Base-by-base conservation (phyloP, 2,113 vertebrate genomes). In the Lepisosteus oculatus region DNA sequence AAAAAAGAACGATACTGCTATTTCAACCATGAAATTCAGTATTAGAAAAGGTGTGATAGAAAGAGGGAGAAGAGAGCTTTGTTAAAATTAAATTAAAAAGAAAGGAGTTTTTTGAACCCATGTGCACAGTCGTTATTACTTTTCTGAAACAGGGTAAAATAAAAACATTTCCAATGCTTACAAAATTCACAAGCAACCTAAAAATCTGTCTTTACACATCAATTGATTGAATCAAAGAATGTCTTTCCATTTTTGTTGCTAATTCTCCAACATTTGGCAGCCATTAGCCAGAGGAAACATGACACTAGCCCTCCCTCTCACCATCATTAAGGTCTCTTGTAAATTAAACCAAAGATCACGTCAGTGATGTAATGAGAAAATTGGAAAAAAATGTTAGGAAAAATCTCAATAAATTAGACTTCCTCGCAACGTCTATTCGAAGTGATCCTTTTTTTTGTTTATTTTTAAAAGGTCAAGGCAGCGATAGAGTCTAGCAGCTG, bases 201-300 rank as follows among this genome's bases (percentile, higher is more conserved):
- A 45, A 71, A 7, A 41, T 44, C 3, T 9, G n/a, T 61, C 43
- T 63, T 71, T 51, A 64, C 15, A 64, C 43, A 47, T 8, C 15
- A 64, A 71, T 14, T 70, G 59, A 70, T 43, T 70, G 42, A 61
- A 43, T 61, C 69, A 71, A 54, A 64, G 61, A 44, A 43, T 6
- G 47, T 6, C 17, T 63, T 47, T 63, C 62, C 47, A 41, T 63
- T 44, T 43, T 17, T 62, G 41, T 45, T 3, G 6, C 62, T 71
- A 3, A 13, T 71, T 71, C 51, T 42, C 69, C 44, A 63, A 54
- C 61, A 71, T 71, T 71, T 71, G 59, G 69, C 43, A 71, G 44
- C 62, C 13, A 63, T 71, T 63, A 61, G 29, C 44, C 1, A 29
- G 8, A 11, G 4, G 2, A 61, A 61, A 62, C 12, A 3, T 9